Conservation (phyloP, 2,113 vertebrate genomes). For the Globicephala melas region DNA sequence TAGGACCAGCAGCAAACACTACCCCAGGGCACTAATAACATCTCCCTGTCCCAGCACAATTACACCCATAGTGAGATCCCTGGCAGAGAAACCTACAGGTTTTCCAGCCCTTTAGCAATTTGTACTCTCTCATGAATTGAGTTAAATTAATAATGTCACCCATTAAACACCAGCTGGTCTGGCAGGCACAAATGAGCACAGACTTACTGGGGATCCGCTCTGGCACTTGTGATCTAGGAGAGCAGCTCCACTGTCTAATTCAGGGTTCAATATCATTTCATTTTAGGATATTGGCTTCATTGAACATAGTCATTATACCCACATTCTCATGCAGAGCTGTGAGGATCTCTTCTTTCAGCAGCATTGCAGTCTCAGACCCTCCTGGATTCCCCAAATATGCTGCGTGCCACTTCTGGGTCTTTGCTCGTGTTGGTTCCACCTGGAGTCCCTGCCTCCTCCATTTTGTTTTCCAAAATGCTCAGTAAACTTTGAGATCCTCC, state of each 20-base stretch:
- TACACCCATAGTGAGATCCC: background rate
- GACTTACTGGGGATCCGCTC: background rate
- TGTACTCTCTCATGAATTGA: background rate
- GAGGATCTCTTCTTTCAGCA: background rate
- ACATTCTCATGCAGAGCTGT: background rate
- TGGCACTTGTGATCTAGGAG: background rate
- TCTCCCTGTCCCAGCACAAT: background rate
- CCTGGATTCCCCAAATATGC: rapidly evolving
- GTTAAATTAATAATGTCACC: background rate
- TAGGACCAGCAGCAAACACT: no score
- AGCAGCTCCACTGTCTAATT: background rate
- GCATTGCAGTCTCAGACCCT: background rate
- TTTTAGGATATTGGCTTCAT: background rate
- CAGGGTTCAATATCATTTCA: background rate
- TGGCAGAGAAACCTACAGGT: background rate
- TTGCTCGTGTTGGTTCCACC: background rate
- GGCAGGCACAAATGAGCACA: background rate
- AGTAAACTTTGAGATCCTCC: background rate
- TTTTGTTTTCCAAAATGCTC: background rate
- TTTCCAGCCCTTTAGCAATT: background rate
- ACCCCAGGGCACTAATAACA: background rate
- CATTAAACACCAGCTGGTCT: background rate
- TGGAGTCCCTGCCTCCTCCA: background rate
- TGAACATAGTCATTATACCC: rapidly evolving
- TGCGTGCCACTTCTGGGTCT: background rate